phyloP scores from a whole-genome alignment of 2,888 invertebrate genomes.

The Biston betularia region DNA sequence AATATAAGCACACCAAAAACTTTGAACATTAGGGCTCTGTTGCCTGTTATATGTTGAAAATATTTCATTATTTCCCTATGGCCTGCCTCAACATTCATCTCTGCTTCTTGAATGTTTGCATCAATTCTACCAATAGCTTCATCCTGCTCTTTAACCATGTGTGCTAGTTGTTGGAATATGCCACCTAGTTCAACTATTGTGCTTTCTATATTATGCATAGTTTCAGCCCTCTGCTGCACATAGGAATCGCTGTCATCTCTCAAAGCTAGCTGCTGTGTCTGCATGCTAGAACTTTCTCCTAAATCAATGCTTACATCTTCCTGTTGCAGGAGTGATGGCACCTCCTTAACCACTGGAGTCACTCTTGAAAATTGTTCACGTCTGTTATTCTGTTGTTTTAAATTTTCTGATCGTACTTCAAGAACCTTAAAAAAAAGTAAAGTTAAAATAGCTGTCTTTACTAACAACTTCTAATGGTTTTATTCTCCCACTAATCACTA shows the following conservation, averaged over 20 bases:
- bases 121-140: slow-evolving; percentile 99
- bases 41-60: slow-evolving; percentile 98
- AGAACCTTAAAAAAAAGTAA: slow-evolving; percentile 87
- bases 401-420: slow-evolving; percentile 98
- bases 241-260: slow-evolving; percentile 96
- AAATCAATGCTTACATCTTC: slow-evolving; percentile 95
- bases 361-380: slow-evolving; percentile 93
- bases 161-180: slow-evolving; percentile 97
- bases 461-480: no score
- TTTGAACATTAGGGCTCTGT: slow-evolving; percentile 99
- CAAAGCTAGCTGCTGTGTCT: slow-evolving; percentile 89
- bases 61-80: slow-evolving; percentile 99
- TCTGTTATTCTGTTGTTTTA: slow-evolving; percentile 97
- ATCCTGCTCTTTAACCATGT: slow-evolving; percentile 99
- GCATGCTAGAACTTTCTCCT: slow-evolving; percentile 85
- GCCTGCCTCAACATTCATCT: slow-evolving; percentile 98
- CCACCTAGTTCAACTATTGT: slow-evolving; percentile 99
- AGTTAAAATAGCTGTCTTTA: not conserved
- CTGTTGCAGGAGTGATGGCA: slow-evolving; percentile 83
- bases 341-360: slow-evolving; percentile 77
- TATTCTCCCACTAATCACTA: no score
- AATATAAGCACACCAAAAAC: slow-evolving; percentile 99
- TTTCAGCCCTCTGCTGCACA: slow-evolving; percentile 96
- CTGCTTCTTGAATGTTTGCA: slow-evolving; percentile 97
- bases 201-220: slow-evolving; percentile 99